phyloP scores from a whole-genome alignment of 2,888 invertebrate genomes.

The Ditylenchus weischeri region DNA sequence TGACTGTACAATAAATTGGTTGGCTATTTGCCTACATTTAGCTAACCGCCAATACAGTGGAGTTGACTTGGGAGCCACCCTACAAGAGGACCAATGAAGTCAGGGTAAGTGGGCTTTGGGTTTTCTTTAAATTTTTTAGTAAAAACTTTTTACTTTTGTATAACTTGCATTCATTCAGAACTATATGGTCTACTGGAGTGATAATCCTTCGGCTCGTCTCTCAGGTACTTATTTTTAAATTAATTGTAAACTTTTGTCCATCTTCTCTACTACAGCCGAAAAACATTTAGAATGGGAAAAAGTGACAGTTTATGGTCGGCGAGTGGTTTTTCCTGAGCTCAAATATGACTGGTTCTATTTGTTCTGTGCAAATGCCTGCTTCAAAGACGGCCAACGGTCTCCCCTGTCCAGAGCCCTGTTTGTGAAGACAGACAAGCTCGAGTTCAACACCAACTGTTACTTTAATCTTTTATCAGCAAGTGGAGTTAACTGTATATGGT shows the following conservation, averaged over 20 bases:
- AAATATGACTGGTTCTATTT: slow-evolving; percentile 55
- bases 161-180: slow-evolving; percentile 33
- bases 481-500: slow-evolving; percentile 4
- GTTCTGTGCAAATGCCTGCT: slow-evolving; percentile 45
- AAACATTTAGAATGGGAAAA: slow-evolving; percentile 48
- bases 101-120: slow-evolving; percentile 35
- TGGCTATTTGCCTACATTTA: no score
- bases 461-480: neutral
- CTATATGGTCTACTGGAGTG: slow-evolving; percentile 57
- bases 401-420: slow-evolving; percentile 54
- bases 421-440: slow-evolving; percentile 56
- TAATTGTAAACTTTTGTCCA: no score
- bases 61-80: slow-evolving; percentile 56
- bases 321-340: slow-evolving; percentile 55
- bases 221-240: slow-evolving; percentile 19
- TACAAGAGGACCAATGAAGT: slow-evolving; percentile 55
- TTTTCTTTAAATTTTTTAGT: neutral
- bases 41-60: slow-evolving; percentile 52
- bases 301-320: slow-evolving; percentile 49
- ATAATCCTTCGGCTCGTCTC: slow-evolving; percentile 51
- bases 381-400: slow-evolving; percentile 53
- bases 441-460: slow-evolving; percentile 45
- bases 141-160: neutral
- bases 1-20: no score
- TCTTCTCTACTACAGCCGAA: no score